Evolutionary conservation across 2,888 invertebrate species (phyloP).

Genomic region (Luperina testacea): DNA sequence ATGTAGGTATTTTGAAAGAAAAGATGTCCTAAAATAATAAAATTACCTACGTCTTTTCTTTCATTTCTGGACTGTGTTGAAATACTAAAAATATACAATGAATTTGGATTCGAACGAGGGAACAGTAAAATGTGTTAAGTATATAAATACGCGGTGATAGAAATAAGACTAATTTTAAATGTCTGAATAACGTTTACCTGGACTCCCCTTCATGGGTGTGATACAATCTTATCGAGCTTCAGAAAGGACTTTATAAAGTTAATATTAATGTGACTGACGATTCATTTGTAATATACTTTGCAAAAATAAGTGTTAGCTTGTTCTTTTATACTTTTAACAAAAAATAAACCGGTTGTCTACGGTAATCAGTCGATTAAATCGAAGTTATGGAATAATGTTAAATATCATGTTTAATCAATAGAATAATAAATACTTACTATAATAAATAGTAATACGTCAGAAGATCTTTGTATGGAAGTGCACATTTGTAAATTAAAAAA

Average conservation of each 20-base stretch:
- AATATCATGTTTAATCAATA: constrained; percentile 19
- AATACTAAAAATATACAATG: background rate
- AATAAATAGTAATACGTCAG: background rate
- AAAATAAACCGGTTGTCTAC: background rate
- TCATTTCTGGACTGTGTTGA: background rate
- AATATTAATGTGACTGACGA: constrained; percentile 38
- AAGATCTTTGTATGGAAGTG: constrained; percentile 6
- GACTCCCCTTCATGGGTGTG: constrained; percentile 8
- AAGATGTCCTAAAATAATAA: background rate
- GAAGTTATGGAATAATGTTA: constrained; percentile 4
- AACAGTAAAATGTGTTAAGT: constrained; percentile 1
- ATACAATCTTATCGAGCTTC: constrained; percentile 36
- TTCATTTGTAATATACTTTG: constrained; percentile 22
- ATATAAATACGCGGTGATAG: constrained; percentile 8
- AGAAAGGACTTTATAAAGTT: background rate
- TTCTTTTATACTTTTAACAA: background rate
- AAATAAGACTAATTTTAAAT: background rate
- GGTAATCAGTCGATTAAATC: constrained; percentile 42
- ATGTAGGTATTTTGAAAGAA: background rate
- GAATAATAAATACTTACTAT: constrained; percentile 3
- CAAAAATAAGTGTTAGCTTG: constrained; percentile 11
- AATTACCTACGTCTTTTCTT: background rate
- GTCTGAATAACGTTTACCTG: background rate
- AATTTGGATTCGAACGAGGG: background rate
- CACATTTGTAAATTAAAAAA: background rate